phyloP scores from a whole-genome alignment of 2,797 vertebrate genomes.

The Poeciliopsis gracilis region DNA sequence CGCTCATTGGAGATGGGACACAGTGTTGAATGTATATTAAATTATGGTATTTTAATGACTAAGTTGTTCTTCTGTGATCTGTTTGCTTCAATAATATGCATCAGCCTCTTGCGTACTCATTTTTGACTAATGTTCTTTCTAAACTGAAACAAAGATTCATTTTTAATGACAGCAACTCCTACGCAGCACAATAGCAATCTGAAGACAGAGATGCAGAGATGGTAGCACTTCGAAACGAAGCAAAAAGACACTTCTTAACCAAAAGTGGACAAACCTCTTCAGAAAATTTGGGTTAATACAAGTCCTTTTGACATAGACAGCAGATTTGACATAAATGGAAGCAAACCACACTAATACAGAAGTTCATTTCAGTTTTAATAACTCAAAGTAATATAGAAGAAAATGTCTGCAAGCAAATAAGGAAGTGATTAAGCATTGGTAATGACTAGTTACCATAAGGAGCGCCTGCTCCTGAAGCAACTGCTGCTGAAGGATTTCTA shows the following conservation, averaged over 20 bases:
- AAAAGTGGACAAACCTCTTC: slow-evolving; percentile 25
- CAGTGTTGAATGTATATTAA: not conserved
- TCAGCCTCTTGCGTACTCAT: not conserved
- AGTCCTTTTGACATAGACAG: slow-evolving; percentile 22
- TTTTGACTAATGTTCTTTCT: not conserved
- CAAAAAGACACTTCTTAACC: slow-evolving; percentile 15
- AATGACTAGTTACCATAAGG: slow-evolving; percentile 87
- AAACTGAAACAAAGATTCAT: slow-evolving; percentile 15
- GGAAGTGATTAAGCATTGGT: slow-evolving; percentile 29
- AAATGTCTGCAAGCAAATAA: slow-evolving; percentile 29
- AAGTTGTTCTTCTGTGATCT: not conserved
- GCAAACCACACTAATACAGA: not conserved
- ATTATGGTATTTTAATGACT: not conserved
- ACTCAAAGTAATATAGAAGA: slow-evolving; percentile 1
- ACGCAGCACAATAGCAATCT: slow-evolving; percentile 10
- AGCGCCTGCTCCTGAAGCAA: slow-evolving; percentile 95
- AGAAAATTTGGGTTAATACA: slow-evolving; percentile 44
- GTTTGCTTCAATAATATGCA: not conserved
- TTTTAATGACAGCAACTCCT: slow-evolving; percentile 25
- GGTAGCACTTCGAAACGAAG: slow-evolving; percentile 2
- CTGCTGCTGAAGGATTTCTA: slow-evolving; percentile 97
- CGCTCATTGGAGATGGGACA: not conserved
- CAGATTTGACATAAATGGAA: slow-evolving; percentile 1
- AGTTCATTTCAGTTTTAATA: slow-evolving; percentile 6
- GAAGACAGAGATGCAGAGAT: slow-evolving; percentile 22